A percentile compares a stretch with the other conserved stretches of the same genome.
Conservation (phyloP, 1,140 invertebrate genomes). For the Drosophila virilis region DNA sequence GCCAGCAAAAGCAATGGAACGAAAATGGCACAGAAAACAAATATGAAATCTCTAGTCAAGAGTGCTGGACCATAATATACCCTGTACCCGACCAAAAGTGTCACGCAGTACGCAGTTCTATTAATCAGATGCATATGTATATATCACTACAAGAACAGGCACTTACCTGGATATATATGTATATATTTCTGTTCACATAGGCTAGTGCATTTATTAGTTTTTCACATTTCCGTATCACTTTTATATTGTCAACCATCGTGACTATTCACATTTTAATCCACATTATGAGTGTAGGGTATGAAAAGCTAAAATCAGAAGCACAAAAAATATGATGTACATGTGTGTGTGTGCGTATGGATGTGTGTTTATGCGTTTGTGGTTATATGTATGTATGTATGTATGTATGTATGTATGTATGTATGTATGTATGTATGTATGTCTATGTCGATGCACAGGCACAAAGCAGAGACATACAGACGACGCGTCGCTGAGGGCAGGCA, state of each 20-base stretch:
- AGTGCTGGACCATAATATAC: not conserved
- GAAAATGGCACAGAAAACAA: conserved; percentile 16
- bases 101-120: no score
- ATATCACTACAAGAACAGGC: no score
- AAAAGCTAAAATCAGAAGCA: not conserved
- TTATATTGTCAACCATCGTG: not conserved
- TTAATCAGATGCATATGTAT: no score
- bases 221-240: not conserved
- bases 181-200: no score
- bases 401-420: conserved; percentile 1
- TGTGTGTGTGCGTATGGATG: not conserved
- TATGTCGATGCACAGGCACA: conserved; percentile 31
- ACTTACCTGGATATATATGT: no score
- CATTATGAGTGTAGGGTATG: not conserved
- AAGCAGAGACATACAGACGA: conserved; percentile 27
- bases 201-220: not conserved
- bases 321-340: not conserved
- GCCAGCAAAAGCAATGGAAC: conserved; percentile 2
- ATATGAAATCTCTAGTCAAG: not conserved
- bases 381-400: conserved; percentile 1
- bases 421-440: not conserved
- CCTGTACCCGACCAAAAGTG: not conserved
- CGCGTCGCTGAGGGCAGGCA: conserved; percentile 11
- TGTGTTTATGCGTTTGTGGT: no score
- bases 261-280: not conserved